Percentiles rank a stretch among this genome's conserved stretches.
These are phyloP conservation scores for Torymus tubicola DNA, from an alignment of 2,888 invertebrate species.

Conservation along the genomic window DNA sequence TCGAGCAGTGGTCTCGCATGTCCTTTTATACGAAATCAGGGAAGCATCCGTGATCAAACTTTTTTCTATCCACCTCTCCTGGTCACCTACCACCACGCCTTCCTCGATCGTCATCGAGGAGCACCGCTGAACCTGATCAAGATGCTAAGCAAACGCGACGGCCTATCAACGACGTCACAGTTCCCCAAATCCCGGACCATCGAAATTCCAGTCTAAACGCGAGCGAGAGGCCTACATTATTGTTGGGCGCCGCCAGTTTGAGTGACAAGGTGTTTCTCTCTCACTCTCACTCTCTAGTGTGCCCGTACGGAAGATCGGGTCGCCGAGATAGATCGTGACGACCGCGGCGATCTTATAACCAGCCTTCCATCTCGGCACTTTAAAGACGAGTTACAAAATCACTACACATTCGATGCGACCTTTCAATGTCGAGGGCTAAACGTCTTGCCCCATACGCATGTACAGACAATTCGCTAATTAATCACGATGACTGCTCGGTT, in stretches of 20 bases:
- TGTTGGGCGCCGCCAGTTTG: neutral
- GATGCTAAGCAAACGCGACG: neutral
- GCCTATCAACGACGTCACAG: neutral
- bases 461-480: slow-evolving; percentile 1
- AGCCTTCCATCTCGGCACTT: slow-evolving; percentile 13
- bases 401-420: slow-evolving; percentile 6
- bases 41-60: slow-evolving; percentile 34
- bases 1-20: slow-evolving; percentile 35
- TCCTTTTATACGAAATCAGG: slow-evolving; percentile 59
- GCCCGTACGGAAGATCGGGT: slow-evolving; percentile 29
- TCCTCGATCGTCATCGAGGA: slow-evolving; percentile 26
- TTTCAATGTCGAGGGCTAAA: slow-evolving; percentile 25
- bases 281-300: neutral
- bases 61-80: slow-evolving; percentile 23
- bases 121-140: neutral
- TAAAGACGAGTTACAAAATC: slow-evolving; percentile 35
- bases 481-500: slow-evolving; percentile 8
- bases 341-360: neutral
- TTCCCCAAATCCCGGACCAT: slow-evolving; percentile 15
- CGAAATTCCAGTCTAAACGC: slow-evolving; percentile 5
- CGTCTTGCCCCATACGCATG: neutral
- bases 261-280: slow-evolving; percentile 25
- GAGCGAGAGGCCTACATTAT: neutral
- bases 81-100: slow-evolving; percentile 35
- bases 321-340: slow-evolving; percentile 20